Conservation (phyloP, 92 coral and sea anemone genomes). For the Zoanthus sansibaricus region DNA sequence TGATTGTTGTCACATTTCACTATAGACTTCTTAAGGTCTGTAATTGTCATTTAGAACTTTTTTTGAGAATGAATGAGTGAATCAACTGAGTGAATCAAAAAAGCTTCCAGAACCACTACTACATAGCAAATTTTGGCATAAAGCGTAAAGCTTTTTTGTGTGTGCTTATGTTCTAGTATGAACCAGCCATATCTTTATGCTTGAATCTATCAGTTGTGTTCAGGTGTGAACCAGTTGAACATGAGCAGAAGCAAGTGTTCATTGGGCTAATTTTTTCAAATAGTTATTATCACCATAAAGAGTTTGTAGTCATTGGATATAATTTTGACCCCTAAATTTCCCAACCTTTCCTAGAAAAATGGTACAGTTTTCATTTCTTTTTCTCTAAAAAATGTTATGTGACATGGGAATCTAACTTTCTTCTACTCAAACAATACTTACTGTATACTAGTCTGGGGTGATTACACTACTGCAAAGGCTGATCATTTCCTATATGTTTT, state of each 20-base stretch:
- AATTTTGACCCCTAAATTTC: slow-evolving; percentile 54
- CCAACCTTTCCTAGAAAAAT: slow-evolving; percentile 52
- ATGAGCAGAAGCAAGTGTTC: neutral
- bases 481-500: slow-evolving; percentile 53
- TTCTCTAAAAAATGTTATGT: slow-evolving; percentile 54
- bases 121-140: slow-evolving; percentile 41
- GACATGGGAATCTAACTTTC: slow-evolving; percentile 60
- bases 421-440: slow-evolving; percentile 60
- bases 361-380: slow-evolving; percentile 50
- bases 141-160: slow-evolving; percentile 41
- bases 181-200: slow-evolving; percentile 34
- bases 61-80: slow-evolving; percentile 1
- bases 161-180: slow-evolving; percentile 25
- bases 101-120: slow-evolving; percentile 49
- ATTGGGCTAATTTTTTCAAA: slow-evolving; percentile 36
- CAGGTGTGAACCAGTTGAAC: slow-evolving; percentile 9
- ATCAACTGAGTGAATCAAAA: slow-evolving; percentile 47
- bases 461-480: slow-evolving; percentile 40
- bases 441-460: slow-evolving; percentile 48
- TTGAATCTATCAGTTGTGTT: neutral
- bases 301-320: slow-evolving; percentile 54
- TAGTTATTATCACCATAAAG: slow-evolving; percentile 51
- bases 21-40: slow-evolving; percentile 39
- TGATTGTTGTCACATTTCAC: slow-evolving; percentile 36
- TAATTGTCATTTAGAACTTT: slow-evolving; percentile 36